phyloP scores from a whole-genome alignment of 2,113 vertebrate species.

The Entosphenus tridentatus region DNA sequence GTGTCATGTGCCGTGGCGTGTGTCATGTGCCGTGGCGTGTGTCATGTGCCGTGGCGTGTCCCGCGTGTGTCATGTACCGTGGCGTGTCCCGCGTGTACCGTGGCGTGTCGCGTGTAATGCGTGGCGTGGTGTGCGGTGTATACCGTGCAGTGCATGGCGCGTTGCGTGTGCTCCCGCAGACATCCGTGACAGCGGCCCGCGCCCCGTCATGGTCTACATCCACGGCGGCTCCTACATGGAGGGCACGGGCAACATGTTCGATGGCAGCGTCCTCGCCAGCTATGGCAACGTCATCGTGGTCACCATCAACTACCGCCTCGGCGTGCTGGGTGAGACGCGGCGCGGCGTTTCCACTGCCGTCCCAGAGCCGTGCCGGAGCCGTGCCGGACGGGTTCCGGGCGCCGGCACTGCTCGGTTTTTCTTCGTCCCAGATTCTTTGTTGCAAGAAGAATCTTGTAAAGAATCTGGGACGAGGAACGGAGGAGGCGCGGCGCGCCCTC shows the following conservation, averaged over 20 bases:
- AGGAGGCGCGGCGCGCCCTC: too few species aligned
- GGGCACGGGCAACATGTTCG: slow-evolving; percentile 96
- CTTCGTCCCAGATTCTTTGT: too few species aligned
- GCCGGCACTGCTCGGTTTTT: too few species aligned
- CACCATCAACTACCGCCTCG: slow-evolving; percentile 94
- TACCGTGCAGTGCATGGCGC: background rate
- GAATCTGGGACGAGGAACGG: too few species aligned
- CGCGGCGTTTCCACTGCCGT: slow-evolving; percentile 9
- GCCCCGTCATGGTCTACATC: slow-evolving; percentile 98
- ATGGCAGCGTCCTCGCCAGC: slow-evolving; percentile 97
- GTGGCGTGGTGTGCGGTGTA: background rate
- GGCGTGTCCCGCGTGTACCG: background rate
- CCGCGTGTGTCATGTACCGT: background rate
- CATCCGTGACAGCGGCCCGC: slow-evolving; percentile 97
- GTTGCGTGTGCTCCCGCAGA: slow-evolving; percentile 33
- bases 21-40: background rate
- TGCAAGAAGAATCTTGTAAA: too few species aligned
- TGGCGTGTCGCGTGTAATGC: background rate
- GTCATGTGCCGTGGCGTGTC: background rate
- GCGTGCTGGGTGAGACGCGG: slow-evolving; percentile 69
- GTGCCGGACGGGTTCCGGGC: slow-evolving; percentile 13
- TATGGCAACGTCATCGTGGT: slow-evolving; percentile 99
- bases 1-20: background rate
- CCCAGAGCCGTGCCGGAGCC: slow-evolving; percentile 13
- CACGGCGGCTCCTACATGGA: slow-evolving; percentile 99